Conservation (phyloP, 2,888 invertebrate genomes). For the Morinoia aosen region DNA sequence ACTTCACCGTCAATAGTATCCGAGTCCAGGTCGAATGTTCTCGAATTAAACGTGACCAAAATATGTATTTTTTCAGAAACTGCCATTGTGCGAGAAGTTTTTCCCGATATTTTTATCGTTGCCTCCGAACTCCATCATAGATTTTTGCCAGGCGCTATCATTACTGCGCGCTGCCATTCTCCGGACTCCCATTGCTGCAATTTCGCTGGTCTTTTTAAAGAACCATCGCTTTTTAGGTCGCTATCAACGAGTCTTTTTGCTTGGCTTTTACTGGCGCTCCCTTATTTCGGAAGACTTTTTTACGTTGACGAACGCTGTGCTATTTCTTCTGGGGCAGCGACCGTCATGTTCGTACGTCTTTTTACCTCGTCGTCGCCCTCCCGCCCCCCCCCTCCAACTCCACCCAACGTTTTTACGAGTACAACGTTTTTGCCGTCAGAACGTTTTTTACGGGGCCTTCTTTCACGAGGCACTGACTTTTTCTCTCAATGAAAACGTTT, state of each 20-base stretch:
- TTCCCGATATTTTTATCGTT: slow-evolving; percentile 13
- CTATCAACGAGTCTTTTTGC: slow-evolving; percentile 48
- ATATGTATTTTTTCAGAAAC: background rate
- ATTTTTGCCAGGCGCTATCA: slow-evolving; percentile 36
- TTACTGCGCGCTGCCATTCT: slow-evolving; percentile 43
- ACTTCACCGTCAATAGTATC: slow-evolving; percentile 16
- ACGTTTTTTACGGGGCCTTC: slow-evolving; percentile 54
- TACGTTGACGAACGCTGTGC: background rate
- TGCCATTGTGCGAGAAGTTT: background rate
- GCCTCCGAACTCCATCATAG: slow-evolving; percentile 32
- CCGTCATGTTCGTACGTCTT: slow-evolving; percentile 36
- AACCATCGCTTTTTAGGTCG: slow-evolving; percentile 42
- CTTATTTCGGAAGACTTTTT: slow-evolving; percentile 35
- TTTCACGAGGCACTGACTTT: slow-evolving; percentile 54
- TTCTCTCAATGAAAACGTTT: slow-evolving; percentile 54
- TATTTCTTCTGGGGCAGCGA: background rate
- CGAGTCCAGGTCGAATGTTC: slow-evolving; percentile 27
- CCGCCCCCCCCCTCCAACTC: slow-evolving; percentile 22
- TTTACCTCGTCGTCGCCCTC: background rate
- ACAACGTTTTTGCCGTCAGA: slow-evolving; percentile 44
- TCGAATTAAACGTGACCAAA: slow-evolving; percentile 46
- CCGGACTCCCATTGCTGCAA: slow-evolving; percentile 47
- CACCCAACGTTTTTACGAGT: slow-evolving; percentile 52
- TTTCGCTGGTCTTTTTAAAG: slow-evolving; percentile 46
- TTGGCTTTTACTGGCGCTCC: slow-evolving; percentile 47